Conservation (phyloP, 2,113 vertebrate genomes). For the Gymnorhina tibicen region DNA sequence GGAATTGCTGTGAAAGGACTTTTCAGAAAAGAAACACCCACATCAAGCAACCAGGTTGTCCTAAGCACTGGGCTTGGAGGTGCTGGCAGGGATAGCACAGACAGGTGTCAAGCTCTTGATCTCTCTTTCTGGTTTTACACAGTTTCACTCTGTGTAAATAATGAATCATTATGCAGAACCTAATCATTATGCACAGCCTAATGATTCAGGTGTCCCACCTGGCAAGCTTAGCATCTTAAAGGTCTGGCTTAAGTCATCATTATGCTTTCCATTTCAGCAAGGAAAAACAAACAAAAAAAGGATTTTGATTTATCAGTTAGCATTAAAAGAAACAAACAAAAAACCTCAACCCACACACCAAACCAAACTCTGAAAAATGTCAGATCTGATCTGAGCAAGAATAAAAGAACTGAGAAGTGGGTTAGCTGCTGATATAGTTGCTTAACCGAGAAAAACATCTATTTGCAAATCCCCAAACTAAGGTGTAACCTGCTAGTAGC, state of each 20-base stretch:
- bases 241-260: background rate
- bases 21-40: background rate
- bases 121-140: background rate
- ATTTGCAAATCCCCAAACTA: background rate
- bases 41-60: background rate
- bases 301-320: background rate
- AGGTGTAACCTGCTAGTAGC: background rate
- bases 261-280: background rate
- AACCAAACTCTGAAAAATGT: background rate
- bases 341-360: background rate
- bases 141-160: background rate
- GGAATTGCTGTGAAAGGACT: background rate
- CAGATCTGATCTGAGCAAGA: background rate
- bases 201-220: background rate
- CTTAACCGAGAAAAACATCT: background rate
- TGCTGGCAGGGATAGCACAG: background rate
- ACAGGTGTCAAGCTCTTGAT: background rate
- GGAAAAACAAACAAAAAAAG: background rate
- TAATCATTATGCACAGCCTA: background rate
- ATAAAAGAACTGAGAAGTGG: background rate
- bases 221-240: background rate
- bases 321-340: background rate
- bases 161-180: background rate
- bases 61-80: background rate
- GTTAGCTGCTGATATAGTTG: background rate